These are phyloP conservation scores for Antedon mediterranea DNA, from an alignment of 53 echinoderm and acorn worm species.

Conservation along the genomic window DNA sequence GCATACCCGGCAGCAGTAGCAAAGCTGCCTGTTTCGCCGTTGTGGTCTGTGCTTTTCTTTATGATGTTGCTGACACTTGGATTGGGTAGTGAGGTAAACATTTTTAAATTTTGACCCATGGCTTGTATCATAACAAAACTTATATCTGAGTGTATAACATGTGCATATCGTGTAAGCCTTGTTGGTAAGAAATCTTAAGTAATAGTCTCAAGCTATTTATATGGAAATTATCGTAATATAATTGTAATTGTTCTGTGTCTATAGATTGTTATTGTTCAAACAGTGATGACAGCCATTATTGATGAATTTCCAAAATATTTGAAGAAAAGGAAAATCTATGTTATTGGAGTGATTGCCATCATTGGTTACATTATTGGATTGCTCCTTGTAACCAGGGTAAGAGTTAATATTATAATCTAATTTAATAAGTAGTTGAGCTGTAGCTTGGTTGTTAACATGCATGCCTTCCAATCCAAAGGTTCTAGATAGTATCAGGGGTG, in stretches of 20 bases:
- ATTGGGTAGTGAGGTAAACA: constrained; percentile 74
- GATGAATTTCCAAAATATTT: constrained; percentile 54
- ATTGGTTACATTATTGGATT: constrained; percentile 48
- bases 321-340: constrained; percentile 35
- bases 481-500: neutral
- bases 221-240: too few species aligned
- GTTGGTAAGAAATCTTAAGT: too few species aligned
- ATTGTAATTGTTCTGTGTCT: too few species aligned
- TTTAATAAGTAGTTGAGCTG: neutral
- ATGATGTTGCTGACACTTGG: constrained; percentile 91
- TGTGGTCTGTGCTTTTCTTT: constrained; percentile 92
- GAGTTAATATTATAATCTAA: neutral
- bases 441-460: too few species aligned
- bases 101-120: too few species aligned
- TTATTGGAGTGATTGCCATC: constrained; percentile 31
- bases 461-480: too few species aligned
- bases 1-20: constrained; percentile 93
- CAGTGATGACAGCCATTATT: constrained; percentile 53
- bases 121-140: too few species aligned
- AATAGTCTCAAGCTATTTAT: too few species aligned
- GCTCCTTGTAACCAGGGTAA: constrained; percentile 61
- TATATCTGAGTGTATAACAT: too few species aligned
- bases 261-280: constrained; percentile 68
- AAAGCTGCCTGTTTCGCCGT: constrained; percentile 66
- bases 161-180: too few species aligned